Conservation (phyloP, 2,113 vertebrate genomes). For the Corvus moneduloides region DNA sequence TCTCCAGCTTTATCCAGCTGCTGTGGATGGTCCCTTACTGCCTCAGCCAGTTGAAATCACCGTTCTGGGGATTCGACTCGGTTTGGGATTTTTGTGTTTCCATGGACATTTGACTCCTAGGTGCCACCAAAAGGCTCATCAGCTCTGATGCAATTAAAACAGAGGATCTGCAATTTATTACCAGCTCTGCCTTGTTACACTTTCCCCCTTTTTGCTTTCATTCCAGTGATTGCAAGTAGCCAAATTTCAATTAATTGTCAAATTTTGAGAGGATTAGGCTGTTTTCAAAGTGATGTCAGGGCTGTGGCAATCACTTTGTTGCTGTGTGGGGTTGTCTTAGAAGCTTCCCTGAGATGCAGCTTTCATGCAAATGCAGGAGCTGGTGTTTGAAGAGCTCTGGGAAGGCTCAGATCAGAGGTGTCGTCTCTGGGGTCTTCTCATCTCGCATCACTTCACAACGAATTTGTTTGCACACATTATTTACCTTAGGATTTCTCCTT, state of each 20-base stretch:
- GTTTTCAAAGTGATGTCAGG: constrained; percentile 12
- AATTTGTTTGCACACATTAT: neutral
- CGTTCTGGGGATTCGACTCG: neutral
- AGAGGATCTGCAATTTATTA: neutral
- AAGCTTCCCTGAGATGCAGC: neutral
- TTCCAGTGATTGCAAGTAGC: neutral
- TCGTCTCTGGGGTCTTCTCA: neutral
- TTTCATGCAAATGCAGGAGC: neutral
- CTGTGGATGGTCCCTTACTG: neutral
- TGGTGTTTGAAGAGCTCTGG: neutral
- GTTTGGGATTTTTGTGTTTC: neutral
- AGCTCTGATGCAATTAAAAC: neutral
- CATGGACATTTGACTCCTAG: rapidly evolving
- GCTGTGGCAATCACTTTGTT: constrained; percentile 13
- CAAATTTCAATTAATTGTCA: constrained; percentile 27
- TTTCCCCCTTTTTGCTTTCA: neutral
- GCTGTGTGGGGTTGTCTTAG: neutral
- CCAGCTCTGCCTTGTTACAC: neutral
- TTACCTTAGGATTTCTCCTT: neutral
- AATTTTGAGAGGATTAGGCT: constrained; percentile 36
- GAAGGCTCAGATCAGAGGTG: constrained; percentile 31
- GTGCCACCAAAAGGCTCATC: neutral
- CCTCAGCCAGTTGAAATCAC: neutral
- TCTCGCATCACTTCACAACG: neutral
- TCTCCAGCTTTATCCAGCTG: neutral